Percentiles rank a stretch among this genome's conserved stretches.
Conservation (phyloP, 2,888 invertebrate species). For the Carterocephalus palaemon region DNA sequence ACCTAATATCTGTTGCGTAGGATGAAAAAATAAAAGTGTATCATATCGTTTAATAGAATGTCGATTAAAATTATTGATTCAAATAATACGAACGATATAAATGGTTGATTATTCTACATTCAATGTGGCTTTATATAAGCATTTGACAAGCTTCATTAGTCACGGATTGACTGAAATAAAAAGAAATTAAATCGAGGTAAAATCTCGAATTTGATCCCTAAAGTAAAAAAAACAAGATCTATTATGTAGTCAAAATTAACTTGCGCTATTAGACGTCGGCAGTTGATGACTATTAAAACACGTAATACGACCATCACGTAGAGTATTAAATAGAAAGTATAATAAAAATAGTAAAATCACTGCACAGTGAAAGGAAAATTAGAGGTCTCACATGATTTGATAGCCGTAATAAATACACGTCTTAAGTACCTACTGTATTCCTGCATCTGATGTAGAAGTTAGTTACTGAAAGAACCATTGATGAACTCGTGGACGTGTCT, state of each 20-base stretch:
- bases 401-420: conserved; percentile 34
- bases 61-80: too few species aligned
- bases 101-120: too few species aligned
- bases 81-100: too few species aligned
- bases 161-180: neutral
- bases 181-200: neutral
- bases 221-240: too few species aligned
- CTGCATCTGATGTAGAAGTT: conserved; percentile 19
- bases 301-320: conserved; percentile 51
- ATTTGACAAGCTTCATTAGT: too few species aligned
- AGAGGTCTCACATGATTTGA: conserved; percentile 50
- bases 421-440: conserved; percentile 15
- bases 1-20: too few species aligned
- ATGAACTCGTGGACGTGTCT: too few species aligned
- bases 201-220: neutral
- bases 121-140: too few species aligned
- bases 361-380: conserved; percentile 67
- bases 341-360: conserved; percentile 62
- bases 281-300: conserved; percentile 40
- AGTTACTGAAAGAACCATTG: neutral
- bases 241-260: conserved; percentile 1
- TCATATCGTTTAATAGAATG: too few species aligned
- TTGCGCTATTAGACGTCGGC: conserved; percentile 21
- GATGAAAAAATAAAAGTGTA: too few species aligned
- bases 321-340: conserved; percentile 68